Evolutionary conservation across 35 echinoderm and acorn worm genomes (phyloP), one percentile per base, ranked within the genome.

Genomic region (Apostichopus californicus): DNA sequence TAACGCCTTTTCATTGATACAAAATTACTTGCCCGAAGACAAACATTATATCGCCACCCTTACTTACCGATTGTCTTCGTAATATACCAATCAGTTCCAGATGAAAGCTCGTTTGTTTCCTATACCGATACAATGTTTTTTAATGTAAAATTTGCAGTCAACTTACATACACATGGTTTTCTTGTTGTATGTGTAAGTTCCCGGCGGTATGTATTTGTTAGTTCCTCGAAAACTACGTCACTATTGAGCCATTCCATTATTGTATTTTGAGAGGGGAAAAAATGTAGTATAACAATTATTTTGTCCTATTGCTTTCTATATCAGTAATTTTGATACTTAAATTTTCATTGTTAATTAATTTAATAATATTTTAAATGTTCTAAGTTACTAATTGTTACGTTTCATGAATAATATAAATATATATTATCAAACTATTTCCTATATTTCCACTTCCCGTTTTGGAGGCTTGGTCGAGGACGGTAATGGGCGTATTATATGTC

Each of bases 381-480:
- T 61, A 61, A 61, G 5, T 61, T 61, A 46, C 34, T 46, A 46
- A 46, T 46, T 46, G 34, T 61, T 55, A n/a, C 56, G 9, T 8
- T 10, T 53, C 57, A 24, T 18, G 11, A 26, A 11, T 8, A 4
- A 18, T 53, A 82, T 55, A 15, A 53, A 55, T 34, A 82, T 53
- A 4, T 55, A 18, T n/a, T 55, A 12, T 18, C 9, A 80, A 80
- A 7, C 20, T 78, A 80, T 52, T 82, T 57, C 15, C 46, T 22
- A 18, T 75, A 20, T 75, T 75, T 75, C 24, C 2, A 6, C n/a
- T 75, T n/a, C 71, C 71, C 17, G 71, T 22, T 18, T 75, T 75
- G 56, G 80, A 83, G 80, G 80, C 80, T 83, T 83, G 80, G 80
- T 55, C 80, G 52, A 83, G 80, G 80, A 83, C 5, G 13, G 54